Evolutionary conservation across 2,797 vertebrate species (phyloP).

Genomic region (Delichon dasypus): DNA sequence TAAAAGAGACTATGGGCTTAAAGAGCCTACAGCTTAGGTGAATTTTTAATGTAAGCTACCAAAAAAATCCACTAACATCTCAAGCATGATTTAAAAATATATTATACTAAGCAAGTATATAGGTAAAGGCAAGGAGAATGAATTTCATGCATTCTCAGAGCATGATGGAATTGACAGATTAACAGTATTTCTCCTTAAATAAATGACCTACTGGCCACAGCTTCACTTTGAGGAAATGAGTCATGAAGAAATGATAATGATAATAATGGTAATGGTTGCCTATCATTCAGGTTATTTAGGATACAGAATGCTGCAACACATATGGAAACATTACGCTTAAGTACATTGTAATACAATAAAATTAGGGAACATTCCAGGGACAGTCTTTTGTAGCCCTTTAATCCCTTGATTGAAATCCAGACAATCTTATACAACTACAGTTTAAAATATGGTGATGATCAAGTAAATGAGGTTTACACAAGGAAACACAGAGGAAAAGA

Average conservation of each 20-base stretch:
- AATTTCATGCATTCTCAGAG: not conserved
- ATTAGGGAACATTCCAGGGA: not conserved
- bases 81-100: not conserved
- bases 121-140: not conserved
- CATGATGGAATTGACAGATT: not conserved
- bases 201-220: not conserved
- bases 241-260: not conserved
- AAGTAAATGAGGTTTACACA: not conserved
- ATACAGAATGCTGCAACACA: not conserved
- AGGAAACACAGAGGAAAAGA: not conserved
- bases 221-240: conserved; percentile 5
- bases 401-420: not conserved
- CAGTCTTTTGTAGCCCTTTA: not conserved
- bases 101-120: not conserved
- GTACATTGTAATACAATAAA: not conserved
- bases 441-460: not conserved
- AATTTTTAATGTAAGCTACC: not conserved
- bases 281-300: not conserved
- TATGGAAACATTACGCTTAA: not conserved
- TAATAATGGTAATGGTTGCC: not conserved
- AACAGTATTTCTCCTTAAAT: not conserved
- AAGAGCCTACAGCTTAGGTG: not conserved
- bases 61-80: not conserved
- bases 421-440: not conserved
- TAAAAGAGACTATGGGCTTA: not conserved